Evolutionary conservation across 2,113 vertebrate genomes (phyloP).

Genomic region (Phasianus colchicus): DNA sequence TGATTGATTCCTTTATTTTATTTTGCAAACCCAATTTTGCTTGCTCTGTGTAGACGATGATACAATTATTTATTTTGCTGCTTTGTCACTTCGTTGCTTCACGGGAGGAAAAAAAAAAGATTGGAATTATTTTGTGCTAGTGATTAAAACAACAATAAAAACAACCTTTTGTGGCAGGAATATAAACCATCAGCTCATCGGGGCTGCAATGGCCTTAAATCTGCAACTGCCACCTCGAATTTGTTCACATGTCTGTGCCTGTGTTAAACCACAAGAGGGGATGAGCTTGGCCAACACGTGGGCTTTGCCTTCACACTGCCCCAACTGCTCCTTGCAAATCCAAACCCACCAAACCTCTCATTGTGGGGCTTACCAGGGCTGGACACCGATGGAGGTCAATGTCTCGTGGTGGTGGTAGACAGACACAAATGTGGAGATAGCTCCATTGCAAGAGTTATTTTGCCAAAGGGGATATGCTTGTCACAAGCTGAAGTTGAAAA

Average conservation of each 20-base stretch:
- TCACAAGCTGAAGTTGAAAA: not conserved
- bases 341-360: too few species aligned
- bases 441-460: fast-evolving
- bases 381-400: fast-evolving
- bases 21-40: not conserved
- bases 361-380: fast-evolving
- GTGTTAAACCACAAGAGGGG: not conserved
- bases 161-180: not conserved
- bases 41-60: not conserved
- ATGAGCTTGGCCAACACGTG: fast-evolving
- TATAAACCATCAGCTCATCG: not conserved
- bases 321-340: not conserved
- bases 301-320: fast-evolving
- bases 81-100: not conserved
- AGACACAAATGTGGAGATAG: fast-evolving
- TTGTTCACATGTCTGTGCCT: not conserved
- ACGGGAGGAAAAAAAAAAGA: not conserved
- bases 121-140: not conserved
- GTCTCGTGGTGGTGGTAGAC: fast-evolving
- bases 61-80: not conserved
- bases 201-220: not conserved
- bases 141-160: not conserved
- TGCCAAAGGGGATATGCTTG: fast-evolving
- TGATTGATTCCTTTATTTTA: not conserved
- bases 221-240: not conserved